A percentile compares a stretch with the other conserved stretches of the same genome.
phyloP scores from a whole-genome alignment of 1,140 invertebrate species.

The Drosophila elegans region DNA sequence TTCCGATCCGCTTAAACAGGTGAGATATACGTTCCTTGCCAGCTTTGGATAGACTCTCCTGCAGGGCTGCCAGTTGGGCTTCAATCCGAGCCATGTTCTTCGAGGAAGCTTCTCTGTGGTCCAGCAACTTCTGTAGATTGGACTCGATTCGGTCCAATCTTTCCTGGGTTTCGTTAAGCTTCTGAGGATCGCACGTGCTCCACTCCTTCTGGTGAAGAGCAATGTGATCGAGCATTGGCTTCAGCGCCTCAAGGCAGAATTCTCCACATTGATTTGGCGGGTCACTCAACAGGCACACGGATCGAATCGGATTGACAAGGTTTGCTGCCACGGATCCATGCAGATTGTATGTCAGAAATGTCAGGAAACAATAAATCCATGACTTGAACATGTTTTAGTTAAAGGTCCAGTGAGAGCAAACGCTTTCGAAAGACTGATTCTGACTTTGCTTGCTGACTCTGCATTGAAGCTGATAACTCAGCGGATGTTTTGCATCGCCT shows the following conservation, averaged over 20 bases:
- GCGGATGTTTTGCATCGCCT: too few relatives aligned
- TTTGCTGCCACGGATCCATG: not conserved
- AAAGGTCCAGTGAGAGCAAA: not conserved
- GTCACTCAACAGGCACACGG: conserved; percentile 6
- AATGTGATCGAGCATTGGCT: not conserved
- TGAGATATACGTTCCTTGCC: not conserved
- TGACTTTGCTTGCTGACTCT: not conserved
- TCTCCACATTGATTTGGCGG: conserved; percentile 4
- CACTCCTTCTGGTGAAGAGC: not conserved
- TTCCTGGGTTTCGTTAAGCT: not conserved
- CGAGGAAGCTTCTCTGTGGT: not conserved
- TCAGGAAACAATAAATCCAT: not conserved
- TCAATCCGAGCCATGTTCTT: not conserved
- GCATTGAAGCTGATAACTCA: not conserved
- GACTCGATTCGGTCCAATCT: not conserved
- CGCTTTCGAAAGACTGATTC: not conserved
- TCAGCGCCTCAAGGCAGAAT: not conserved
- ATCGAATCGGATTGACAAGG: not conserved
- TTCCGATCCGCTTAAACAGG: not conserved
- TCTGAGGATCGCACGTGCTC: not conserved
- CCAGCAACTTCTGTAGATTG: not conserved
- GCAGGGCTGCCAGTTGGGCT: not conserved
- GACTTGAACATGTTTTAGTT: not conserved
- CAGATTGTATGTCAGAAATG: not conserved
- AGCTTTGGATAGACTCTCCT: not conserved